Evolutionary conservation across 2,113 vertebrate species (phyloP), one percentile per base, ranked within the genome.

Genomic region (Opisthocomus hoazin): DNA sequence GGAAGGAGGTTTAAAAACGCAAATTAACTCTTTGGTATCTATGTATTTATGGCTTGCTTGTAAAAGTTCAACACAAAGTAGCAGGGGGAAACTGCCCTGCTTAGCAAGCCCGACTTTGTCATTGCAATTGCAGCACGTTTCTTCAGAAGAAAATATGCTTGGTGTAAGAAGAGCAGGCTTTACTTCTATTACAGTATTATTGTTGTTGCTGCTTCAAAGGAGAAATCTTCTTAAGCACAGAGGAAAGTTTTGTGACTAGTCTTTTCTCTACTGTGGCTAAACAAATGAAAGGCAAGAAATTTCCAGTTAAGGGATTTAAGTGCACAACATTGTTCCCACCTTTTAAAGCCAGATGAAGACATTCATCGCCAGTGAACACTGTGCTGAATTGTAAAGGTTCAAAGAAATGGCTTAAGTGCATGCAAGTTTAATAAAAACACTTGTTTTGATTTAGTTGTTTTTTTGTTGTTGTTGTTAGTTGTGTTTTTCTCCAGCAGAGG

Each of bases 1-100:
- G 98, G 97, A 98, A 97, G 97, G 97, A 98, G 98, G 97, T 97
- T 98, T 97, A 96, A 97, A 98, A 98, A 98, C 96, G 96, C 97
- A 98, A 96, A 98, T 98, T 98, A 98, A 98, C 98, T 98, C 98
- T 98, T 98, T 98, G 98, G 95, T 97, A 97, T 97, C 98, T 98
- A 94, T n/a, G 97, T 98, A 96, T 98, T 97, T 98, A 97, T 32
- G 93, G 96, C 91, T 94, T 66, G 87, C 96, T 97, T 82, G 86
- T 78, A 92, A 60, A 96, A 97, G 96, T 97, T 97, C 92, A 96
- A 87, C 79, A 95, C 90, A 63, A 94, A 79, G 73, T 97, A 27
- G 87, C 91, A 91, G 84, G 94, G 85, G 80, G 80, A 96, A 90
- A 84, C 63, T 15, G 79, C 77, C 74, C 84, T 56, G 81, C 97